Evolutionary conservation across 2,888 invertebrate species (phyloP).

Genomic region (Ethmia dodecea): DNA sequence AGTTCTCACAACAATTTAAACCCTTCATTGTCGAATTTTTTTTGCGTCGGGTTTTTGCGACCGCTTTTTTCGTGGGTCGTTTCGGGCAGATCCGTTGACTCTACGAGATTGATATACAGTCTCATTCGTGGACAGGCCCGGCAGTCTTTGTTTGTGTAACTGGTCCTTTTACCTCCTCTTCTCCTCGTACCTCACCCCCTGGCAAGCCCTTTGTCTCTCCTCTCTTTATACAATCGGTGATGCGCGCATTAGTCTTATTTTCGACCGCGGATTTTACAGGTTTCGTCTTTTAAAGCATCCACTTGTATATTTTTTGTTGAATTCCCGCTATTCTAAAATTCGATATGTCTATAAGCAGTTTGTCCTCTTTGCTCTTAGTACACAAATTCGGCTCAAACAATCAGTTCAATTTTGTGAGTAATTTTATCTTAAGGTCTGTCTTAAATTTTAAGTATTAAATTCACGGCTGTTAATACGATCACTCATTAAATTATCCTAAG

Average conservation of each 20-base stretch:
- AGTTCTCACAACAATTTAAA: slow-evolving; percentile 72
- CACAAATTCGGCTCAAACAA: neutral
- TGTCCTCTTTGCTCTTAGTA: too few species aligned
- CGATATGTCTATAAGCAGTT: too few species aligned
- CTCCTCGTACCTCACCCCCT: slow-evolving; percentile 31
- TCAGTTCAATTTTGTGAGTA: too few species aligned
- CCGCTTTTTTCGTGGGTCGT: slow-evolving; percentile 64
- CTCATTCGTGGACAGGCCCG: slow-evolving; percentile 67
- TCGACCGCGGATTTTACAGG: slow-evolving; percentile 47
- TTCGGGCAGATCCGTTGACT: slow-evolving; percentile 71
- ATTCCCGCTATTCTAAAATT: too few species aligned
- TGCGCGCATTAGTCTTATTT: slow-evolving; percentile 60
- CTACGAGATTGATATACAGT: slow-evolving; percentile 72
- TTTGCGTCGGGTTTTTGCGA: slow-evolving; percentile 57
- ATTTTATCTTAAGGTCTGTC: slow-evolving; percentile 18
- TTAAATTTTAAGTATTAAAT: slow-evolving; percentile 18
- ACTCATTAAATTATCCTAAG: slow-evolving; percentile 32
- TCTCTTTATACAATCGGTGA: slow-evolving; percentile 67
- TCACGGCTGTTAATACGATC: slow-evolving; percentile 14
- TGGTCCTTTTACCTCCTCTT: slow-evolving; percentile 43
- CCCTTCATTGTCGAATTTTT: slow-evolving; percentile 64
- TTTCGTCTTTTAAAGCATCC: slow-evolving; percentile 36
- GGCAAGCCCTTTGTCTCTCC: slow-evolving; percentile 58
- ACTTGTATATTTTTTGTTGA: slow-evolving; percentile 32
- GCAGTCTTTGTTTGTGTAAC: slow-evolving; percentile 72